Evolutionary conservation across 2,888 invertebrate genomes (phyloP), one percentile per base, ranked within the genome.

Genomic region (Phytoseiulus persimilis): DNA sequence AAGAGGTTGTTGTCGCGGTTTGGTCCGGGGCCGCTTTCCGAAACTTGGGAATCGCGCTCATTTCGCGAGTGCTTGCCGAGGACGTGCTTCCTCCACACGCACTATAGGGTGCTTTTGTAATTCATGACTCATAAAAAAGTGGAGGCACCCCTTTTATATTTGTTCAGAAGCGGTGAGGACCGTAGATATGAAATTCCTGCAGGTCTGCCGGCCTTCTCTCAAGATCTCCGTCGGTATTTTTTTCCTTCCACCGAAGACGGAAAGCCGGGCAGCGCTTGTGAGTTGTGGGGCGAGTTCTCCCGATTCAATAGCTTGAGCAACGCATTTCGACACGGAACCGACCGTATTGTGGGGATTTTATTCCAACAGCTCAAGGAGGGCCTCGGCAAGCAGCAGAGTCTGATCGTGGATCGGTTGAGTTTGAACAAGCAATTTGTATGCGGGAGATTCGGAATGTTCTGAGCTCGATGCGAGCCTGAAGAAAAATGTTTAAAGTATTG

Each of bases 161-260:
- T 65, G 65, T 65, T 65, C 65, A 65, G 28, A 18, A 14, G 65
- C 65, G 18, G 39, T 39, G 39, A 39, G 9, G 65, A 65, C 11
- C 65, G 65, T 65, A 65, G 65, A 65, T 65, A 65, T 65, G 65
- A 65, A 65, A 65, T 65, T 65, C 65, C 65, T 65, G 65, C 65
- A 28, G 65, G 65, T 65, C 65, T 28, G 28, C 65, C 18, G 11
- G 65, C 65, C 28, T 65, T 65, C 18, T 65, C 18, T 65, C 9
- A 28, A 65, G 65, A 14, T 23, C 28, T 18, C 18, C 65, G 3
- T 23, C 18, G 65, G 11, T 65, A n/a, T n/a, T 23, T 65, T 18
- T 65, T 28, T 28, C 65, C 65, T 65, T 28, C 18, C 5, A 2
- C 11, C 65, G 65, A 65, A 23, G 28, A 65, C 23, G 28, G 65